Evolutionary conservation across 2,888 invertebrate genomes (phyloP), one percentile per base, ranked within the genome.

Genomic region (Ernsta delagoae): DNA sequence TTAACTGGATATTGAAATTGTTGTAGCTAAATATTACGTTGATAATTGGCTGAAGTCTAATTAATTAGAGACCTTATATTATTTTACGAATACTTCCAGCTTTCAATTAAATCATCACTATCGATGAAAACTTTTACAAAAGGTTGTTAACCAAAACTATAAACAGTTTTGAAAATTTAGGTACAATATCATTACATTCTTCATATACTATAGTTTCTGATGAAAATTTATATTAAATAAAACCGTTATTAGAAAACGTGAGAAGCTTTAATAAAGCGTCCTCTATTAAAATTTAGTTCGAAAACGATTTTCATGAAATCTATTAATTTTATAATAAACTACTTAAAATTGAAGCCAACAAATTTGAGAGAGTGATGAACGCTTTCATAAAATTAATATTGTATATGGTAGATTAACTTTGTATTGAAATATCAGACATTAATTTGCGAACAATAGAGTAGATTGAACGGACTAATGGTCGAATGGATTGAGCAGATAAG

Each of bases 281-380:
- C 24, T 24, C 24, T 60, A 45, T 31, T 43, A 45, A 11, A n/a
- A 45, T 45, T 60, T 43, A 31, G 59, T 31, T 60, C 24, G 59
- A 60, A 60, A 36, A 60, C 11, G 41, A 41, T 59, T 59, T 59
- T 60, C 59, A 45, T 43, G 11, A 45, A 60, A 24, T 8, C n/a
- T 43, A 60, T 45, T 45, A n/a, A 45, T 45, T 45, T 60, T 43
- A 11, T 24, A 43, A 12, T 16, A 11, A 41, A 60, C 43, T 45
- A 43, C 31, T 0, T 6, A 1, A 39, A 57, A 11, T 45, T 31
- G 56, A 34, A 31, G 56, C 6, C 24, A 60, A 45, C 59, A n/a
- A 60, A 60, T 45, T 60, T 24, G 3, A 3, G 24, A 24, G 24
- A n/a, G n/a, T n/a, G n/a, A 24, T 24, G 24, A 45, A 31, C 4